A percentile compares a stretch with the other conserved stretches of the same genome.
phyloP scores from a whole-genome alignment of 2,113 vertebrate species.

The Plectropomus leopardus region DNA sequence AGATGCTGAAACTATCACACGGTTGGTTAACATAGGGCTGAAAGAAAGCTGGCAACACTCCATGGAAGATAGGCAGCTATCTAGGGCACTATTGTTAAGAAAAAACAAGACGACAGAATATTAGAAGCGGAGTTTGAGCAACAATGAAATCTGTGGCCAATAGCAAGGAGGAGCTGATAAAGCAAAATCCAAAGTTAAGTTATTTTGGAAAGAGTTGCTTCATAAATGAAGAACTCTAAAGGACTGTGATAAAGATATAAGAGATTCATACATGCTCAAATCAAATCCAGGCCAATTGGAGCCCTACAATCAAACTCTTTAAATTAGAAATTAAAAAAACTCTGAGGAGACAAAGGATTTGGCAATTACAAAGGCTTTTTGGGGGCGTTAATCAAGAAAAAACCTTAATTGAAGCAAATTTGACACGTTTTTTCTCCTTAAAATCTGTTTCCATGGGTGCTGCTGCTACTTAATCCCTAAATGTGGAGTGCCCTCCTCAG shows the following conservation, averaged over 20 bases:
- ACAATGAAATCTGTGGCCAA: neutral
- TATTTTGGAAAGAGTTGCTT: neutral
- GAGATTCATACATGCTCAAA: neutral
- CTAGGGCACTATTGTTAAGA: neutral
- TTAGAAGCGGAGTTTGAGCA: neutral
- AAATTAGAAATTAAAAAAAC: neutral
- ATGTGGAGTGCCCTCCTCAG: neutral
- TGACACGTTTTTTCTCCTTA: neutral
- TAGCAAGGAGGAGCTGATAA: neutral
- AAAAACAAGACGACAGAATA: neutral
- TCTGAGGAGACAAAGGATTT: neutral
- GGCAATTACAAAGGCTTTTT: neutral
- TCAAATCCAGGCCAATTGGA: neutral
- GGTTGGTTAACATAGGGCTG: no score
- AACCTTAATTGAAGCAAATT: neutral
- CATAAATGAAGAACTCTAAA: neutral
- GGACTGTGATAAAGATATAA: neutral
- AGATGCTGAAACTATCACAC: no score
- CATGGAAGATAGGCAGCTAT: no score
- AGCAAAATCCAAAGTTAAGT: neutral
- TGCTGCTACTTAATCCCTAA: slow-evolving; percentile 9
- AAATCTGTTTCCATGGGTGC: neutral
- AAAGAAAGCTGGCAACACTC: no score
- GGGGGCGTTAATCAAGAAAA: neutral
- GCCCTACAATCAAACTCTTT: neutral